Percentiles rank a stretch among this genome's conserved stretches.
phyloP scores from a whole-genome alignment of 1,140 invertebrate genomes.

The Melitaea cinxia region DNA sequence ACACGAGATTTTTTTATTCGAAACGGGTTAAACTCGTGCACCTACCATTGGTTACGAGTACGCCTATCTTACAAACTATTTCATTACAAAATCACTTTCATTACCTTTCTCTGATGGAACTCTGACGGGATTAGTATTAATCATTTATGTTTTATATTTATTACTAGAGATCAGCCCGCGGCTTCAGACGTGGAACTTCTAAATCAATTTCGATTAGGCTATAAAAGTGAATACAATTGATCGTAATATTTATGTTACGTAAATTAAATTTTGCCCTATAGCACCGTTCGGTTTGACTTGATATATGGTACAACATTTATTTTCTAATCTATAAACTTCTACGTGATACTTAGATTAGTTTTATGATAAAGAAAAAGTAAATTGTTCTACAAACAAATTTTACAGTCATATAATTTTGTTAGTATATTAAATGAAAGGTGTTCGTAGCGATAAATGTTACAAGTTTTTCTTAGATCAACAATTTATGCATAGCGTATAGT shows the following conservation, averaged over 20 bases:
- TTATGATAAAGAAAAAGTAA: background rate
- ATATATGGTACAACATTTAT: background rate
- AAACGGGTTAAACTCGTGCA: slow-evolving; percentile 31
- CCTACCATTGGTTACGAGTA: background rate
- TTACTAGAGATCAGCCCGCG: slow-evolving; percentile 3
- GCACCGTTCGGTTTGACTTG: background rate
- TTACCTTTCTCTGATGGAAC: slow-evolving; percentile 56
- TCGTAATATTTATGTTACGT: slow-evolving; percentile 4
- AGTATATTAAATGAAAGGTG: background rate
- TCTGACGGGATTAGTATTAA: slow-evolving; percentile 41
- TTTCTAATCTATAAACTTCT: background rate
- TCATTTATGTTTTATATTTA: slow-evolving; percentile 39
- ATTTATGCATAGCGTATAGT: background rate
- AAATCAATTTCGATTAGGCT: slow-evolving; percentile 4
- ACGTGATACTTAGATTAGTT: background rate
- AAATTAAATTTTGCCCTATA: background rate
- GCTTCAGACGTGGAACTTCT: background rate
- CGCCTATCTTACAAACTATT: slow-evolving; percentile 35
- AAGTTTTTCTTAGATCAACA: background rate
- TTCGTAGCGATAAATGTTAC: background rate
- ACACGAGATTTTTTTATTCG: slow-evolving; percentile 27
- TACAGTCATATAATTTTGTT: background rate
- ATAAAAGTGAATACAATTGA: slow-evolving; percentile 2
- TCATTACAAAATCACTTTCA: slow-evolving; percentile 62
- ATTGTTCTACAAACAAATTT: background rate